Percentiles rank a stretch among this genome's conserved stretches.
Evolutionary conservation across 2,113 vertebrate genomes (phyloP).

Genomic region (Cololabis saira): DNA sequence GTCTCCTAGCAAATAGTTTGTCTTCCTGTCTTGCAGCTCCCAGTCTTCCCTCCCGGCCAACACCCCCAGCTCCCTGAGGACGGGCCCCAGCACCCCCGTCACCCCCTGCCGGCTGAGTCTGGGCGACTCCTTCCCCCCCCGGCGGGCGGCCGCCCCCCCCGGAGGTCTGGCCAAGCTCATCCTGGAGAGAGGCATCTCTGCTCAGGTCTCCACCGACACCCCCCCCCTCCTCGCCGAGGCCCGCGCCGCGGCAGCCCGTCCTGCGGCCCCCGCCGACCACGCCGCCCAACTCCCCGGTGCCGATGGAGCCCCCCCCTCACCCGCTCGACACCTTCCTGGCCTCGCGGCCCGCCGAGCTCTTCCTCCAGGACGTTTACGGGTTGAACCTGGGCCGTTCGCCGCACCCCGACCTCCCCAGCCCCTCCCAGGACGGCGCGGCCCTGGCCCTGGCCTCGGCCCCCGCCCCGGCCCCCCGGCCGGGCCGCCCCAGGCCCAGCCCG

Average conservation of each 20-base stretch:
- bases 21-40: constrained; percentile 33
- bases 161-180: constrained; percentile 88
- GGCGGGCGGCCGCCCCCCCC: constrained; percentile 79
- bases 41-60: constrained; percentile 72
- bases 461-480: constrained; percentile 2
- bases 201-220: constrained; percentile 82
- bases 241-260: constrained; percentile 48
- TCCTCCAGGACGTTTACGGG: constrained; percentile 93
- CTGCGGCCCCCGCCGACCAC: constrained; percentile 65
- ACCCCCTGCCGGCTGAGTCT: constrained; percentile 86
- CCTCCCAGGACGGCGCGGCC: constrained; percentile 52
- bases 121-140: constrained; percentile 87
- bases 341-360: constrained; percentile 94
- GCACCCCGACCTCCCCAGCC: constrained; percentile 76
- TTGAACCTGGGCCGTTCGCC: constrained; percentile 81
- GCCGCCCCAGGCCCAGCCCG: constrained; percentile 38
- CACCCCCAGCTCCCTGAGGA: constrained; percentile 83
- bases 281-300: constrained; percentile 80
- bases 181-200: constrained; percentile 94
- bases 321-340: constrained; percentile 91
- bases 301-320: constrained; percentile 80
- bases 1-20: not conserved
- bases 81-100: constrained; percentile 83
- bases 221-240: constrained; percentile 52
- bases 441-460: constrained; percentile 4